Evolutionary conservation across 2,888 invertebrate species (phyloP).

Genomic region (Anagyrus pseudococci): DNA sequence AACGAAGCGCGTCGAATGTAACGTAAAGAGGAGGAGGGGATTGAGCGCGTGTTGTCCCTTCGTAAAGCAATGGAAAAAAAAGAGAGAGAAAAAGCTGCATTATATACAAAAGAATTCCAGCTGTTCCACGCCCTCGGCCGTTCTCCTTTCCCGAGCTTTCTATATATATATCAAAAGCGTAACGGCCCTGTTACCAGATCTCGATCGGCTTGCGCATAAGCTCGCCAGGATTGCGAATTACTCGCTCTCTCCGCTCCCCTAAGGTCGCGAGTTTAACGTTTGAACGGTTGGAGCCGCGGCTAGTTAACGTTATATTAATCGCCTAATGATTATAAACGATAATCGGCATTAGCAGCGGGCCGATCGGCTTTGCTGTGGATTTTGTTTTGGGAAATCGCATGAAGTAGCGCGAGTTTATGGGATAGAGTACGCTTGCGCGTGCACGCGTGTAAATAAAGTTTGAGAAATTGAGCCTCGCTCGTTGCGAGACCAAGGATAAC

Average conservation of each 20-base stretch:
- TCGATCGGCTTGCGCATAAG: constrained; percentile 48
- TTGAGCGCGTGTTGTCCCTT: too few species aligned
- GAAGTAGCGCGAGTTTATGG: too few species aligned
- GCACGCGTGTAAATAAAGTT: too few species aligned
- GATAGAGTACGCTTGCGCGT: too few species aligned
- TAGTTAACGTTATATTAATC: constrained; percentile 46
- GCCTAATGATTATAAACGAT: constrained; percentile 49
- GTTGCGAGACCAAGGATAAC: too few species aligned
- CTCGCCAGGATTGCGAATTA: constrained; percentile 52
- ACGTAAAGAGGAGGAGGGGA: too few species aligned
- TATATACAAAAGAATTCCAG: too few species aligned
- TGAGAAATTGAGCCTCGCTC: too few species aligned
- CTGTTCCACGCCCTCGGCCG: not conserved
- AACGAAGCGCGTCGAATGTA: not conserved
- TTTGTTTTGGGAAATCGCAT: too few species aligned
- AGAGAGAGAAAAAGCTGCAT: not conserved
- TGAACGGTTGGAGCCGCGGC: constrained; percentile 5
- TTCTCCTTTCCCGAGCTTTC: too few species aligned
- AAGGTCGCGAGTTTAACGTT: not conserved
- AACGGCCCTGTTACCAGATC: constrained; percentile 51
- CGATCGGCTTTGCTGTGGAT: constrained; percentile 17
- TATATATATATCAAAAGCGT: constrained; percentile 52
- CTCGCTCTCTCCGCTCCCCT: constrained; percentile 19
- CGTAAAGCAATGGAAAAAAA: not conserved
- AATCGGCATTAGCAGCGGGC: constrained; percentile 44